These are phyloP conservation scores for Salmo trutta DNA, from an alignment of 2,797 vertebrate genomes.

Conservation along the genomic window DNA sequence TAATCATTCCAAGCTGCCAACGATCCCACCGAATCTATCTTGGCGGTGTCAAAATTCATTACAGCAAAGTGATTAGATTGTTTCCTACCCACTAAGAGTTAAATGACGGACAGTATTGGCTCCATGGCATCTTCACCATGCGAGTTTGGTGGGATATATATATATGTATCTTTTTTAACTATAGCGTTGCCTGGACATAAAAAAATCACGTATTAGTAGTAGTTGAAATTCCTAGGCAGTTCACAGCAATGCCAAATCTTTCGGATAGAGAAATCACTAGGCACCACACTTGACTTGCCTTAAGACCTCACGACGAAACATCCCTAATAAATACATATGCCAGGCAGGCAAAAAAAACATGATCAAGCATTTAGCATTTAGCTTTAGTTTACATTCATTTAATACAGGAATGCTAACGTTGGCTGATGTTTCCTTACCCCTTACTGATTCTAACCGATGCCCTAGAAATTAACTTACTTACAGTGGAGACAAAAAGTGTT, in stretches of 20 bases:
- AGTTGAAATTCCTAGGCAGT: background rate
- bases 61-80: conserved; percentile 50
- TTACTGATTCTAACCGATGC: background rate
- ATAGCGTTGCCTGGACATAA: background rate
- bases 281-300: background rate
- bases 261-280: background rate
- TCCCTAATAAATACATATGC: background rate
- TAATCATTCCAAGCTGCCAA: conserved; percentile 38
- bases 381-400: background rate
- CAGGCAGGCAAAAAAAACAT: background rate
- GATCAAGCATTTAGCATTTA: background rate
- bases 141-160: background rate
- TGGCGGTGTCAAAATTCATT: conserved; percentile 52
- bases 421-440: background rate
- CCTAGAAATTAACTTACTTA: background rate
- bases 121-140: background rate
- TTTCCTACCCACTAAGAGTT: conserved; percentile 41
- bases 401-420: background rate
- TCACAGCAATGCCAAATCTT: background rate
- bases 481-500: conserved; percentile 17
- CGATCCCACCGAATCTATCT: conserved; percentile 29
- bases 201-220: background rate
- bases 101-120: conserved; percentile 33
- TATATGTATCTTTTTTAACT: background rate
- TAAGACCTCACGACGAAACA: background rate